Evolutionary conservation across 2,797 vertebrate genomes (phyloP).

Genomic region (Lagorchestes hirsutus): DNA sequence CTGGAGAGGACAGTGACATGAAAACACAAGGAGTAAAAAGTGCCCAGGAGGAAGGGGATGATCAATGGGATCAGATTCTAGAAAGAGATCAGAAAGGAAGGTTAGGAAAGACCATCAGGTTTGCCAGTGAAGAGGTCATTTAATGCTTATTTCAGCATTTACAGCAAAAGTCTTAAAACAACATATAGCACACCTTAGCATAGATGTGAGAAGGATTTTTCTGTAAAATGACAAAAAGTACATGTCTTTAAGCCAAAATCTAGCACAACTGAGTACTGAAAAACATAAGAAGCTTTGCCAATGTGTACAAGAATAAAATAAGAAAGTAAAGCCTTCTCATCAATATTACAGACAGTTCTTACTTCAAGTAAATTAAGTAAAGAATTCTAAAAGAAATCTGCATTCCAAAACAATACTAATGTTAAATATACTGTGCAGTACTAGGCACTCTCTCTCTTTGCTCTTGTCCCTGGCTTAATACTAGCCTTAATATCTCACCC

Average conservation of each 20-base stretch:
- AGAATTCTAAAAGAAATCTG: not conserved
- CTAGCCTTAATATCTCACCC: not conserved
- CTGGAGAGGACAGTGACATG: too few relatives aligned
- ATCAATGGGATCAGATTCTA: not conserved
- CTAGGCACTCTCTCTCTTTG: not conserved
- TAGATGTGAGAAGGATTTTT: not conserved
- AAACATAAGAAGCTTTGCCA: not conserved
- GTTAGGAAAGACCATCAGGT: not conserved
- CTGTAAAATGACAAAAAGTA: not conserved
- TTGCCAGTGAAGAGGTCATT: not conserved
- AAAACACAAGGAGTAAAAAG: not conserved
- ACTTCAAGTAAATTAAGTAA: not conserved
- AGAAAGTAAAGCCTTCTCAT: not conserved
- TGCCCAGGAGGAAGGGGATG: not conserved
- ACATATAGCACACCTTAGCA: not conserved
- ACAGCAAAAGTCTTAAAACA: not conserved
- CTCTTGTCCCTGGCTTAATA: not conserved
- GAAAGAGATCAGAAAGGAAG: not conserved
- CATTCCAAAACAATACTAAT: not conserved
- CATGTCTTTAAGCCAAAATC: not conserved
- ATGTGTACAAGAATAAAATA: not conserved
- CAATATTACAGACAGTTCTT: not conserved
- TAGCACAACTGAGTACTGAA: not conserved
- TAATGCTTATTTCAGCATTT: not conserved
- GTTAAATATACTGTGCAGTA: not conserved